Conservation (phyloP, 2,888 invertebrate species). For the Agrochola lota region DNA sequence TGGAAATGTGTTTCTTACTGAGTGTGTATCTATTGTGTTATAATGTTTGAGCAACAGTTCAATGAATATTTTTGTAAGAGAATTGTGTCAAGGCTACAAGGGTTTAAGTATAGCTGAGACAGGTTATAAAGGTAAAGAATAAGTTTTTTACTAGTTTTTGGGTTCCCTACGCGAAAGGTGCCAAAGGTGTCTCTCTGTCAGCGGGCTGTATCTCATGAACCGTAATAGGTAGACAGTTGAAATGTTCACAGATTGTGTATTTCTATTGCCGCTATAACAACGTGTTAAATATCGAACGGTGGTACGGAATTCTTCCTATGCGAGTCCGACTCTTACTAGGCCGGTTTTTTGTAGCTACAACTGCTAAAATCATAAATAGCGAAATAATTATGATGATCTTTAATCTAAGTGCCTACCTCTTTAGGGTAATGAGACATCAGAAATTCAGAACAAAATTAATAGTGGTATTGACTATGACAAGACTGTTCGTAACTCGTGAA, state of each 20-base stretch:
- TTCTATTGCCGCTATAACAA: no score
- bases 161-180: no score
- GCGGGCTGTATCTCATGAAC: no score
- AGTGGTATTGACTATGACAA: neutral
- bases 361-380: no score
- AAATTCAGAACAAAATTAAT: neutral
- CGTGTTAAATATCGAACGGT: no score
- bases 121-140: neutral
- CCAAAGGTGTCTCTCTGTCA: no score
- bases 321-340: no score
- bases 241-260: no score
- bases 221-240: no score
- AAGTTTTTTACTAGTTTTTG: neutral
- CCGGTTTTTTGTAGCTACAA: no score
- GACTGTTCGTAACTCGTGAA: neutral
- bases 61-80: slow-evolving; percentile 10
- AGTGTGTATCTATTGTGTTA: slow-evolving; percentile 25
- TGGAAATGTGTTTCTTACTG: slow-evolving; percentile 15
- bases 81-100: neutral
- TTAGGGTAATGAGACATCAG: neutral
- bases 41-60: neutral
- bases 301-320: no score
- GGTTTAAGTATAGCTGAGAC: neutral
- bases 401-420: neutral
- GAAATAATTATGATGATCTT: no score